Evolutionary conservation across 2,888 invertebrate species (phyloP), one percentile per base, ranked within the genome.

Genomic region (Oscheius myriophilus): DNA sequence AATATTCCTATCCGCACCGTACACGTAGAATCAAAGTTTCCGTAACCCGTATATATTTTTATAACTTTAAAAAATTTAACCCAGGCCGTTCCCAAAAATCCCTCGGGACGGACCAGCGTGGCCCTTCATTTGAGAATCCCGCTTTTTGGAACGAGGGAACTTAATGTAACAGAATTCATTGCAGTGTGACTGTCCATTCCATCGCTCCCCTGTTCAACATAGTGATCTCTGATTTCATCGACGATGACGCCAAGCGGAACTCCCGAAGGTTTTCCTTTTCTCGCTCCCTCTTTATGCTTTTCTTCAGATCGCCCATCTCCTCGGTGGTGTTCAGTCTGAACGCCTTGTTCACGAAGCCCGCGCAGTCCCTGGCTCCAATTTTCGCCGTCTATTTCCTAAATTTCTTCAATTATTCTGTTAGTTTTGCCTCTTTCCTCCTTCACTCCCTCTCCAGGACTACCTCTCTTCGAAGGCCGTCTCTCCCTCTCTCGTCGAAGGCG

Each of bases 281-380:
- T n/a, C n/a, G n/a, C n/a, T n/a, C n/a, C n/a, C n/a, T n/a, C n/a
- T n/a, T n/a, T n/a, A n/a, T n/a, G n/a, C n/a, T 16, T 16, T n/a
- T 11, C 23, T 71, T 33, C 59, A 79, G 80, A 53, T 69, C 74
- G n/a, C 72, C 81, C 1, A 62, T 85, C 18, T 83, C 86, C 0
- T 85, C 84, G 1, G 64, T 86, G 9, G 77, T 86, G 45, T 86
- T 86, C 75, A 78, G 81, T 46, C 59, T 86, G 33, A 86, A 86
- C 61, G 86, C 86, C 0, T 72, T 86, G n/a, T 75, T 86, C 52
- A 79, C 80, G 23, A 86, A 86, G 69, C 86, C 86, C 9, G 84
- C 86, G 0, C 82, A 82, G 54, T 85, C 84, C 1, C 69, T 86
- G 9, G 86, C 85, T 42, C 86, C 86, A 0, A 70, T 86, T 4